Evolutionary conservation across 2,113 vertebrate species (phyloP).

Genomic region (Sylvilagus bachmani): DNA sequence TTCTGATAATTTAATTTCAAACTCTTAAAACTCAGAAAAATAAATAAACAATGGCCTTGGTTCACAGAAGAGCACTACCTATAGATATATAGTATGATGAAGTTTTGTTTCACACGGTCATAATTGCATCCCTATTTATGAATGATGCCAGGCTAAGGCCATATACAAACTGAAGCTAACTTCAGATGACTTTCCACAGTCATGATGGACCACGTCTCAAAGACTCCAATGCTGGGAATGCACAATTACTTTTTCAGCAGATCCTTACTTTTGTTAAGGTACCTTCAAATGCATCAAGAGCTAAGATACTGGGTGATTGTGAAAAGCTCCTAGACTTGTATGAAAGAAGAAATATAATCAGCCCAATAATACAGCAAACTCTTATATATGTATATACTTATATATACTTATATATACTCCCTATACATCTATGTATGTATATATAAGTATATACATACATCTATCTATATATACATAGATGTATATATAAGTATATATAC

Average conservation of each 20-base stretch:
- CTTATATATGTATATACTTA: too few relatives aligned
- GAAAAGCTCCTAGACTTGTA: neutral
- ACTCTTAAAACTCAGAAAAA: neutral
- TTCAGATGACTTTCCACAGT: neutral
- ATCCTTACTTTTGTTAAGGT: neutral
- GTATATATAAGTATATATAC: too few relatives aligned
- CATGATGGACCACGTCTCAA: neutral
- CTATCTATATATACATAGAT: too few relatives aligned
- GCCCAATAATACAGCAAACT: neutral
- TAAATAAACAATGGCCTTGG: neutral
- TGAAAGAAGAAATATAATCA: neutral
- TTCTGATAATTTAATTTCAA: conserved; percentile 6
- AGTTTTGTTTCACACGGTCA: neutral
- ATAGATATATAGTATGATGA: neutral
- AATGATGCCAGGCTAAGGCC: neutral
- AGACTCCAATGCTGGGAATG: neutral
- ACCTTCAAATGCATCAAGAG: neutral
- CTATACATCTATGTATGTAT: too few relatives aligned
- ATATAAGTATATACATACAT: too few relatives aligned
- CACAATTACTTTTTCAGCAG: neutral
- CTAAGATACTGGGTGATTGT: neutral
- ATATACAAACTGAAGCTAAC: neutral
- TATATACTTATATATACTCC: too few relatives aligned
- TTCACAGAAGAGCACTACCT: neutral
- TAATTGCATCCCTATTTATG: neutral